phyloP scores from a whole-genome alignment of 2,797 vertebrate species.

The Xenopus petersii region DNA sequence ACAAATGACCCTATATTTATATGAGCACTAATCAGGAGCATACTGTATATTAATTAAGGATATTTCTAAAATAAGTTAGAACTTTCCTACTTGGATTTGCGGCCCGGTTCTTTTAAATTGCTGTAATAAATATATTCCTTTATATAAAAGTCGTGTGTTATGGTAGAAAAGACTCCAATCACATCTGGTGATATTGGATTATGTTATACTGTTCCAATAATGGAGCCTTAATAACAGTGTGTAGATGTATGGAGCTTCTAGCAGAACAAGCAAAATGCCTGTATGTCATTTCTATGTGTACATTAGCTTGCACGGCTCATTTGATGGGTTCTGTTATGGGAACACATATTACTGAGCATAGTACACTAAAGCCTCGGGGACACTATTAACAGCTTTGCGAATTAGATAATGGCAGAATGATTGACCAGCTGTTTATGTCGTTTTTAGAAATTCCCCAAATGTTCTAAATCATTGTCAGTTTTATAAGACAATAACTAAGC shows the following conservation, averaged over 20 bases:
- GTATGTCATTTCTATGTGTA: slow-evolving; percentile 47
- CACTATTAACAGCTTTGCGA: slow-evolving; percentile 55
- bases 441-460: slow-evolving; percentile 26
- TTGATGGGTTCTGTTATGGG: slow-evolving; percentile 53
- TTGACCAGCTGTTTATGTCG: slow-evolving; percentile 38
- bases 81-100: slow-evolving; percentile 5
- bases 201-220: slow-evolving; percentile 49
- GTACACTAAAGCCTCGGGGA: slow-evolving; percentile 51
- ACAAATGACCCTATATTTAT: background rate
- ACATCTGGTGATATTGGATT: slow-evolving; percentile 46
- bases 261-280: slow-evolving; percentile 27
- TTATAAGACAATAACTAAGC: slow-evolving; percentile 31
- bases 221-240: slow-evolving; percentile 42
- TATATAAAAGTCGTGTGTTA: slow-evolving; percentile 37
- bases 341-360: slow-evolving; percentile 51
- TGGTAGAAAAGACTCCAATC: slow-evolving; percentile 36
- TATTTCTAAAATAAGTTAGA: background rate
- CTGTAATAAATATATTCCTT: slow-evolving; percentile 40
- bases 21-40: background rate
- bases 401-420: slow-evolving; percentile 54
- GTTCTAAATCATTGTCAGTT: slow-evolving; percentile 17
- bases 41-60: background rate
- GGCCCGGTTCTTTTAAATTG: slow-evolving; percentile 26
- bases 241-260: slow-evolving; percentile 18
- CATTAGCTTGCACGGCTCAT: slow-evolving; percentile 23